These are phyloP conservation scores for Platyura marginata DNA, from an alignment of 1,140 invertebrate species.

Conservation along the genomic window DNA sequence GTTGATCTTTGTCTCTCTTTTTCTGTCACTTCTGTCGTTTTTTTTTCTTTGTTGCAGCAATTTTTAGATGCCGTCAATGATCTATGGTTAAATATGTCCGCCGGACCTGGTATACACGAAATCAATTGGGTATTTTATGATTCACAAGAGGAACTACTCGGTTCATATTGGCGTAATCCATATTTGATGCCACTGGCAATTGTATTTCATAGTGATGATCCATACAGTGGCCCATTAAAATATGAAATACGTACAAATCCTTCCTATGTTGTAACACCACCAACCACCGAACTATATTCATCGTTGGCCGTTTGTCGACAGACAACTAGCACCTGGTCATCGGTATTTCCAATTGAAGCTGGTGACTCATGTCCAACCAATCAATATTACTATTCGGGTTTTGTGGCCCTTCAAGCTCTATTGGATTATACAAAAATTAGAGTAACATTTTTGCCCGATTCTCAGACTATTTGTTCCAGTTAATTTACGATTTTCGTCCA, in stretches of 20 bases:
- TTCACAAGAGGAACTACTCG: slow-evolving; percentile 43
- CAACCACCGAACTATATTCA: slow-evolving; percentile 38
- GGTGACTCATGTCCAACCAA: slow-evolving; percentile 51
- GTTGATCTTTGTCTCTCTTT: no score
- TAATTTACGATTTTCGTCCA: background rate
- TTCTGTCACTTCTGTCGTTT: no score
- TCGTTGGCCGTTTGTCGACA: slow-evolving; percentile 47
- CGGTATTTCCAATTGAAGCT: slow-evolving; percentile 39
- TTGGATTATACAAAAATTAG: slow-evolving; percentile 52
- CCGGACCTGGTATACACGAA: slow-evolving; percentile 16
- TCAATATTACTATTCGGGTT: slow-evolving; percentile 56
- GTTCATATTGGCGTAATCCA: slow-evolving; percentile 45
- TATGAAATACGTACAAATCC: slow-evolving; percentile 56
- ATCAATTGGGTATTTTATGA: slow-evolving; percentile 44
- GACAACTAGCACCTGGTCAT: slow-evolving; percentile 35
- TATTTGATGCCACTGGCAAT: slow-evolving; percentile 43
- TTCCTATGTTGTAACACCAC: slow-evolving; percentile 36
- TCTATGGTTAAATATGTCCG: slow-evolving; percentile 27
- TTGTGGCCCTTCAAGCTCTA: slow-evolving; percentile 47
- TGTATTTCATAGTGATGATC: slow-evolving; percentile 30
- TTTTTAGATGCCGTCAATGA: slow-evolving; percentile 43
- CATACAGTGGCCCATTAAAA: slow-evolving; percentile 16
- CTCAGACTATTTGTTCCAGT: no score
- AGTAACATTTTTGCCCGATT: no score
- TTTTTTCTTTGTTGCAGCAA: slow-evolving; percentile 3